Conservation (phyloP, 2,113 vertebrate genomes). For the Polyodon spathula region DNA sequence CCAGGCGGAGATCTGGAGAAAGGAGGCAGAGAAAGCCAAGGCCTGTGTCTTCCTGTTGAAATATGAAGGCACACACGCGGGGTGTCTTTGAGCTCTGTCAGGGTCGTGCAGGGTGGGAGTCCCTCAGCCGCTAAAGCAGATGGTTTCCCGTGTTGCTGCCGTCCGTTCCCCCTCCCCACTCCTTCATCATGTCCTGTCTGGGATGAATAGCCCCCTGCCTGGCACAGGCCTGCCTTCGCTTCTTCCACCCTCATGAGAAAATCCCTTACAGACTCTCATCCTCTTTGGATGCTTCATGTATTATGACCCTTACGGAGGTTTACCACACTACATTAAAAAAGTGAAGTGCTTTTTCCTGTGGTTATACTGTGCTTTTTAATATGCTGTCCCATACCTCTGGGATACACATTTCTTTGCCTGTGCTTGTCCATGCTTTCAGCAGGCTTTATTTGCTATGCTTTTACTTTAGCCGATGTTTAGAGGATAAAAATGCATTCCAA, state of each 20-base stretch:
- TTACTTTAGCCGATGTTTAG: no score
- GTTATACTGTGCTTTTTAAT: no score
- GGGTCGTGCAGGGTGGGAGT: slow-evolving; percentile 62
- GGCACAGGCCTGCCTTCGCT: slow-evolving; percentile 34
- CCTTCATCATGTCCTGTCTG: slow-evolving; percentile 51
- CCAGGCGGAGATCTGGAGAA: slow-evolving; percentile 37
- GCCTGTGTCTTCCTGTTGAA: slow-evolving; percentile 45
- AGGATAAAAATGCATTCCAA: no score
- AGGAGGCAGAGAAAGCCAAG: slow-evolving; percentile 34
- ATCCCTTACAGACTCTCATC: background rate
- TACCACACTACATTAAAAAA: no score
- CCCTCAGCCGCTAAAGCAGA: slow-evolving; percentile 64
- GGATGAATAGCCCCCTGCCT: slow-evolving; percentile 60
- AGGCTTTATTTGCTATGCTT: no score
- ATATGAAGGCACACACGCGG: slow-evolving; percentile 61
- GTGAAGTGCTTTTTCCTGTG: no score
- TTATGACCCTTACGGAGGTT: no score
- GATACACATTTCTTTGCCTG: no score
- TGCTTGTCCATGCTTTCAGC: no score
- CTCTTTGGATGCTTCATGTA: no score
- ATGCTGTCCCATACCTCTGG: no score
- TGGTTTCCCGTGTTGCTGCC: slow-evolving; percentile 48
- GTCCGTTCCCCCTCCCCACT: slow-evolving; percentile 26
- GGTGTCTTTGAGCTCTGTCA: slow-evolving; percentile 46
- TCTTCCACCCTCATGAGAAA: slow-evolving; percentile 16